Percentiles rank a stretch among this genome's conserved stretches.
Evolutionary conservation across 2,888 invertebrate genomes (phyloP).

Genomic region (Hedychridium roseum): DNA sequence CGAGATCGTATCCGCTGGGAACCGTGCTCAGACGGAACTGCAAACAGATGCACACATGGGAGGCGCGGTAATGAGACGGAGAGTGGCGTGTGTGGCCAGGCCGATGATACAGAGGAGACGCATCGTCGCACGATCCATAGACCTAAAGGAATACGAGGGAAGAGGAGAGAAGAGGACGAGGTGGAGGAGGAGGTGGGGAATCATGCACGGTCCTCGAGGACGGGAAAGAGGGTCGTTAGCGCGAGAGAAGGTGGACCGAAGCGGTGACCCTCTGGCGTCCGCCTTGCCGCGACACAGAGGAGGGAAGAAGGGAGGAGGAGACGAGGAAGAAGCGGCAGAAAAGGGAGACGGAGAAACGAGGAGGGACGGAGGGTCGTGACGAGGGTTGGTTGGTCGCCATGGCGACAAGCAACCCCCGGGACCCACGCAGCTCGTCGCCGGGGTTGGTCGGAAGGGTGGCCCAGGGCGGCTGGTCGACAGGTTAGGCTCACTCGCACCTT

Average conservation of each 20-base stretch:
- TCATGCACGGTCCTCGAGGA: neutral
- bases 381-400: conserved; percentile 60
- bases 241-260: neutral
- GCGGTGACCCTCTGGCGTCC: too few species aligned
- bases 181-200: conserved; percentile 10
- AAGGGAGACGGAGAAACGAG: conserved; percentile 14
- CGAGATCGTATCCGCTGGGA: too few species aligned
- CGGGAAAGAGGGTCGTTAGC: neutral
- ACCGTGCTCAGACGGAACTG: too few species aligned
- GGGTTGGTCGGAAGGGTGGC: conserved; percentile 62
- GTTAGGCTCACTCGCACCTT: conserved; percentile 53
- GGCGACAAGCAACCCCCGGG: conserved; percentile 62
- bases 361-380: conserved; percentile 42
- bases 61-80: too few species aligned
- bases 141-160: conserved; percentile 2
- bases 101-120: too few species aligned
- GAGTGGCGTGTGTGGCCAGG: too few species aligned
- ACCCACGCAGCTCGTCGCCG: conserved; percentile 55
- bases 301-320: neutral
- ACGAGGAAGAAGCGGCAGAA: conserved; percentile 2
- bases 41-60: too few species aligned
- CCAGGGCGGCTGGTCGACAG: conserved; percentile 56
- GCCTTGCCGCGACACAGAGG: neutral
- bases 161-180: conserved; percentile 3
- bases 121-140: too few species aligned